Percentiles rank a stretch among this genome's conserved stretches.
These are phyloP conservation scores for Heliconius cydno DNA, from an alignment of 2,888 invertebrate species.

Conservation along the genomic window DNA sequence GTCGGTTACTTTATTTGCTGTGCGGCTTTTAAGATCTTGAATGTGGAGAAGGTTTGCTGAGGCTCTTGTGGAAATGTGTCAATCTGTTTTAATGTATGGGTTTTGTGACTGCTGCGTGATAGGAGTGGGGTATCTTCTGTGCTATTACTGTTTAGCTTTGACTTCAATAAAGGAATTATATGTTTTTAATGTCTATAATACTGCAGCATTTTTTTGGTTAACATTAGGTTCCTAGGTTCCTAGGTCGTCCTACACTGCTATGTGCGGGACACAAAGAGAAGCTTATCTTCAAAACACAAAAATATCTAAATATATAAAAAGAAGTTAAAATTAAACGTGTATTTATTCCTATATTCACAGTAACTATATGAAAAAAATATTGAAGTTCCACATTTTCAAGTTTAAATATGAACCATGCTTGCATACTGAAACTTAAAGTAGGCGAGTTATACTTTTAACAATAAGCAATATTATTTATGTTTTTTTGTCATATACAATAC, in stretches of 20 bases:
- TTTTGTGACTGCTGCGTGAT: not conserved
- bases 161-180: not conserved
- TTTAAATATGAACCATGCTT: not conserved
- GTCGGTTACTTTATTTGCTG: constrained; percentile 43
- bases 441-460: constrained; percentile 15
- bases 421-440: not conserved
- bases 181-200: too few relatives aligned
- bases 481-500: constrained; percentile 19
- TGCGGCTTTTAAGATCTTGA: constrained; percentile 27
- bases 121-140: not conserved
- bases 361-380: not conserved
- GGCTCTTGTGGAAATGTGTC: constrained; percentile 19
- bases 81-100: constrained; percentile 22
- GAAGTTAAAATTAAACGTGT: not conserved
- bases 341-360: not conserved
- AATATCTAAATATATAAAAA: not conserved
- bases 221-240: too few relatives aligned
- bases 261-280: too few relatives aligned
- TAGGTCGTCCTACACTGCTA: too few relatives aligned
- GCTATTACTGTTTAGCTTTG: not conserved
- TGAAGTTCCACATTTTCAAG: not conserved
- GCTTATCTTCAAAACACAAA: not conserved
- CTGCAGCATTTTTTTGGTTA: too few relatives aligned
- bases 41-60: not conserved
- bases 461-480: constrained; percentile 6